A percentile compares a stretch with the other conserved stretches of the same genome.
Evolutionary conservation across 2,113 vertebrate species (phyloP).

Genomic region (Cranoglanis bouderius): DNA sequence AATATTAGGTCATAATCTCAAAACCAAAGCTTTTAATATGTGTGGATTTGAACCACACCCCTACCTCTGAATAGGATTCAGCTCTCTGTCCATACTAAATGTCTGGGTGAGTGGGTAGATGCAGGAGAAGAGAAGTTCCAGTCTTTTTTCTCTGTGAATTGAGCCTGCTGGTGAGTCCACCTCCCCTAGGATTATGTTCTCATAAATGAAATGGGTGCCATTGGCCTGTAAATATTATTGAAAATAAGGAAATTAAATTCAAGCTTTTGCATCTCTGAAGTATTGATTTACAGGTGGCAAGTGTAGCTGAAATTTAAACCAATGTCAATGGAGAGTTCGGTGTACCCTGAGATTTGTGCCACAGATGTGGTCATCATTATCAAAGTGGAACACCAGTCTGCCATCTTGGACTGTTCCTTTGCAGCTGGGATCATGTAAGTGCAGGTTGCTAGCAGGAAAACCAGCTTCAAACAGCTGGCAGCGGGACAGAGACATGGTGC

Average conservation of each 20-base stretch:
- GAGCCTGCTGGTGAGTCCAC: background rate
- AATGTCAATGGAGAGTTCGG: background rate
- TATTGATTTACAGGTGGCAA: background rate
- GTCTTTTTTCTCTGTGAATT: constrained; percentile 31
- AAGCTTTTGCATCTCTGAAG: background rate
- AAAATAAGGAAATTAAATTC: background rate
- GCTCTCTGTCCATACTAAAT: constrained; percentile 27
- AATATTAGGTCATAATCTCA: too few species aligned
- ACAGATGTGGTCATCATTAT: constrained; percentile 61
- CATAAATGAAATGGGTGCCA: constrained; percentile 40
- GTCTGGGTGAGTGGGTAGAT: constrained; percentile 32
- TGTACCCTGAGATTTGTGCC: constrained; percentile 67
- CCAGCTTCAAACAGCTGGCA: constrained; percentile 71
- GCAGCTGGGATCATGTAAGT: constrained; percentile 66
- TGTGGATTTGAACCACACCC: background rate
- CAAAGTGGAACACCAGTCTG: constrained; percentile 63
- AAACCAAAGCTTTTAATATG: too few species aligned
- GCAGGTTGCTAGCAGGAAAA: constrained; percentile 56
- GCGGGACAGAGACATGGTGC: constrained; percentile 66
- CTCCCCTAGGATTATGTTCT: constrained; percentile 27
- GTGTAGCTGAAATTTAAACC: background rate
- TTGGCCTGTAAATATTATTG: constrained; percentile 31
- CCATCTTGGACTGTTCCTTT: constrained; percentile 58
- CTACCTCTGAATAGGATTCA: constrained; percentile 32
- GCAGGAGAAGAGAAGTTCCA: constrained; percentile 33